Evolutionary conservation across 2,797 vertebrate species (phyloP).

Genomic region (Anguilla pacifica): DNA sequence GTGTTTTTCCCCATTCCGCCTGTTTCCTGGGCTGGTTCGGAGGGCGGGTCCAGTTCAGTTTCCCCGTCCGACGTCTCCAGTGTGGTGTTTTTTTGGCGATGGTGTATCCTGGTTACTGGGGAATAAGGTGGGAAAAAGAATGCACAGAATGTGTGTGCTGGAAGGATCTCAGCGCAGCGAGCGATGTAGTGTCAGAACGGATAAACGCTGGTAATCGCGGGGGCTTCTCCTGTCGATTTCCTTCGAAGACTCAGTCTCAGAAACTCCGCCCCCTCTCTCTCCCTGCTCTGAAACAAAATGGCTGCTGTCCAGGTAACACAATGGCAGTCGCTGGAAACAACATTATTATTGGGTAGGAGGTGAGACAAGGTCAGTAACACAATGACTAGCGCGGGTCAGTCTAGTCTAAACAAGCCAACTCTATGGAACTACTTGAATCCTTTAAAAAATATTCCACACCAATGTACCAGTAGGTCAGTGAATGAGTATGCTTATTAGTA

Average conservation of each 20-base stretch:
- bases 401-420: not conserved
- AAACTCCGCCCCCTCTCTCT: no score
- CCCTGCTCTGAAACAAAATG: not conserved
- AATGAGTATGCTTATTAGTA: no score
- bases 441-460: not conserved
- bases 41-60: not conserved
- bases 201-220: slow-evolving; percentile 48
- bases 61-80: not conserved
- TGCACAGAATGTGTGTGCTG: slow-evolving; percentile 42
- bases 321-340: not conserved
- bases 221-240: not conserved
- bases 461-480: no score
- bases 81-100: slow-evolving; percentile 3
- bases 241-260: slow-evolving; percentile 1
- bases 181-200: slow-evolving; percentile 45
- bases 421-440: not conserved
- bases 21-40: not conserved
- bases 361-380: not conserved
- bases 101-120: slow-evolving; percentile 16
- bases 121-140: slow-evolving; percentile 12
- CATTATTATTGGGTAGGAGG: no score
- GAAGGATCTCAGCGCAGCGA: slow-evolving; percentile 39
- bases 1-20: not conserved
- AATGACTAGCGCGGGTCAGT: not conserved
- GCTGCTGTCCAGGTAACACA: not conserved